Evolutionary conservation across 2,113 vertebrate species (phyloP), one percentile per base, ranked within the genome.

Genomic region (Prunella himalayana): DNA sequence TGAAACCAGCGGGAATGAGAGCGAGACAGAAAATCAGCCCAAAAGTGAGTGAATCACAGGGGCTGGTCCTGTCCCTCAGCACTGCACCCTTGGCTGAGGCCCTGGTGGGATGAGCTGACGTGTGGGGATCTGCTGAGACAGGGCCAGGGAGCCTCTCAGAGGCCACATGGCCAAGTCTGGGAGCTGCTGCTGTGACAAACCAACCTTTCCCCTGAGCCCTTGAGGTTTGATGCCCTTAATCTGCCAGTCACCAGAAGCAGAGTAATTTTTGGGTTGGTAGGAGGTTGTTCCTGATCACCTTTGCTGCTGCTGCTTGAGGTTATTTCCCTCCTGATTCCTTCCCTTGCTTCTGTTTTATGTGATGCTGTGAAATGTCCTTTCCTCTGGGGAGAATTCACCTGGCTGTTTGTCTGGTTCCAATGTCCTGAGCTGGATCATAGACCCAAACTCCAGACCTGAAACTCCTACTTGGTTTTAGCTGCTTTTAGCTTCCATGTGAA

Each of bases 1-100:
- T 94, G 99, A 99, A 98, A 98, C 98, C 95, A 99, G 98, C 71
- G 99, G 99, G 88, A 99, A 99, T 33, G 99, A 99, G 95, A 99
- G 99, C 41, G 99, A 99, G 90, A 98, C 98, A 0, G 99, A 99
- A 94, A 98, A 99, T 97, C 97, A 97, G 96, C 97, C 96, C 81
- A 98, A 98, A 99, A 98, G 99, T 99, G 98, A 97, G 95, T 98
- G 97, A 98, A 95, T 98, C 97, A 98, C 20, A 44, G 53, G 53
- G 92, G 94, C 93, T 93, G 94, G 95, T 92, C 95, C 97, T 70
- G 31, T 93, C 90, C 54, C 44, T 5, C 25, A 45, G 84, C 65
- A 5, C 88, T 88, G 47, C 65, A 4, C 39, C 7, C 47, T 54
- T 51, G 94, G 60, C 80, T 51, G 16, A 28, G 71, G 23, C 68